Conservation (phyloP, 2,888 invertebrate species). For the Cactoblastis cactorum region DNA sequence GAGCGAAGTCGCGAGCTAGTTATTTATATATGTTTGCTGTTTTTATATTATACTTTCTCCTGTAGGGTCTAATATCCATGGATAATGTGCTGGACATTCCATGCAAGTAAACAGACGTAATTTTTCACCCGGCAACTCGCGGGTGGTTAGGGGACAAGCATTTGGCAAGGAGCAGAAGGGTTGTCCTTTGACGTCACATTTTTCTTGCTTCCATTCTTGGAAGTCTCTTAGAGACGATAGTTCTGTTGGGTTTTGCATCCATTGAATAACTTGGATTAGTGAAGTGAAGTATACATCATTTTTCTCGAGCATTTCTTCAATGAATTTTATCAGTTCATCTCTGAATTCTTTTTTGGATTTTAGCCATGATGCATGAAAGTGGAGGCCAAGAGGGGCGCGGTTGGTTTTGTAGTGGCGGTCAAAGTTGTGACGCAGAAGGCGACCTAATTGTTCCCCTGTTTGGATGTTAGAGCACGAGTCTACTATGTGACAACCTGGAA, state of each 20-base stretch:
- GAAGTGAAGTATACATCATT: slow-evolving; percentile 97
- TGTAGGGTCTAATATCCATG: slow-evolving; percentile 96
- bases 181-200: slow-evolving; percentile 96
- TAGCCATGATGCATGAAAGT: slow-evolving; percentile 97
- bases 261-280: slow-evolving; percentile 93
- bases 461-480: slow-evolving; percentile 96
- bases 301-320: slow-evolving; percentile 93
- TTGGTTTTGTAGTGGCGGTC: slow-evolving; percentile 95
- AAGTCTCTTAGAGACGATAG: slow-evolving; percentile 91
- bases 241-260: slow-evolving; percentile 97
- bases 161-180: slow-evolving; percentile 95
- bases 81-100: slow-evolving; percentile 97
- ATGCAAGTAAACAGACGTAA: slow-evolving; percentile 95
- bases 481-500: slow-evolving; percentile 96
- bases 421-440: slow-evolving; percentile 95
- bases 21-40: slow-evolving; percentile 78
- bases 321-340: slow-evolving; percentile 94
- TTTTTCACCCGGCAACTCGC: slow-evolving; percentile 95
- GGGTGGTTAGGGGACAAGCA: slow-evolving; percentile 92
- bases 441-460: slow-evolving; percentile 92
- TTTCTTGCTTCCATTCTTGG: slow-evolving; percentile 95
- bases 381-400: slow-evolving; percentile 93
- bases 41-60: slow-evolving; percentile 92
- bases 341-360: slow-evolving; percentile 96
- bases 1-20: no score